Evolutionary conservation across 2,888 invertebrate genomes (phyloP), one percentile per base, ranked within the genome.

Genomic region (Lepetodrilus schrolli): DNA sequence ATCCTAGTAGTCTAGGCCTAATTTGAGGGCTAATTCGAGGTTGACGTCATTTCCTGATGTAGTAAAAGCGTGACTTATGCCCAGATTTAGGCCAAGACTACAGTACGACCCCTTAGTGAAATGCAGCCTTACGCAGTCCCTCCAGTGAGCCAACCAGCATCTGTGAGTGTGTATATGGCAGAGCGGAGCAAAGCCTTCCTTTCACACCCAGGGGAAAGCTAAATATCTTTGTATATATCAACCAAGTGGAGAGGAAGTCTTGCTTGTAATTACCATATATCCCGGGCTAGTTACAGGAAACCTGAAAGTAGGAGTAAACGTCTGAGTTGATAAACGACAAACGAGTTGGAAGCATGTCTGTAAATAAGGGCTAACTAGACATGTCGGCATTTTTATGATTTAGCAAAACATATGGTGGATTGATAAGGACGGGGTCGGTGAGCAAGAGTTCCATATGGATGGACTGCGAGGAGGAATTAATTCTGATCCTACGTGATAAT

Each of bases 331-430:
- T 58, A 58, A 58, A 58, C 34, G 58, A 30, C 58, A 58, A 58
- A 58, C 34, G 58, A 10, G 58, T 34, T 58, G 30, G 58, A 34
- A 58, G 58, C 58, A 34, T 58, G 58, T 58, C 58, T 30, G 58
- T 58, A 58, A 58, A 58, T 58, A 58, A 58, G 58, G 30, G 17
- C 58, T 58, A 58, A 58, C 58, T 58, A 58, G 58, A 58, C 58
- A 58, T 30, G 58, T 23, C 58, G 58, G 58, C 58, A 58, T 58
- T 58, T 58, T 58, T 58, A 58, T 58, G 58, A 58, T 58, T 58
- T 58, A 30, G 58, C 58, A 58, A 58, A 58, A 58, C 58, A 58
- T 34, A 58, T 58, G 58, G 58, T 30, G 17, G 58, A 13, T 17
- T 58, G 58, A 58, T 58, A 58, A 58, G 17, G 30, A 34, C 58